Evolutionary conservation across 2,888 invertebrate genomes (phyloP).

Genomic region (Cantharis rufa): DNA sequence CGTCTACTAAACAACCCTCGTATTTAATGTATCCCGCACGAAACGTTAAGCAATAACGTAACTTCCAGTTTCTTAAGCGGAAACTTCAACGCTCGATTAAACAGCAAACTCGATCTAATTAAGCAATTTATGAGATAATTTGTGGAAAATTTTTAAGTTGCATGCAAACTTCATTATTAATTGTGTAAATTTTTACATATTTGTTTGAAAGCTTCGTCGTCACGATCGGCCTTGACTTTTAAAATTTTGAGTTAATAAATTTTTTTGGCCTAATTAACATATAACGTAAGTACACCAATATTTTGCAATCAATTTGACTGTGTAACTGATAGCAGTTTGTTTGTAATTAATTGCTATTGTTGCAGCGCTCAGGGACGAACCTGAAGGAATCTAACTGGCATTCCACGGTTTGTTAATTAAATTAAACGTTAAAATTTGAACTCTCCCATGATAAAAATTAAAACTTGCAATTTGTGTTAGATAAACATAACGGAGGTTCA

Average conservation of each 20-base stretch:
- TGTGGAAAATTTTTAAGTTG: not conserved
- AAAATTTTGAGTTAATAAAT: not conserved
- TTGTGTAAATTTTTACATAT: not conserved
- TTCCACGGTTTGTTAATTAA: not conserved
- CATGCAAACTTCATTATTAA: not conserved
- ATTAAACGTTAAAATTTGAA: not conserved
- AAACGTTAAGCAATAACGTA: not conserved
- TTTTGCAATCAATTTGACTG: not conserved
- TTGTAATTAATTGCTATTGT: not conserved
- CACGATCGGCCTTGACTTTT: not conserved
- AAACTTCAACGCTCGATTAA: slow-evolving; percentile 25
- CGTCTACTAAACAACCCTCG: not conserved
- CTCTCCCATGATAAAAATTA: not conserved
- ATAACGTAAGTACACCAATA: not conserved
- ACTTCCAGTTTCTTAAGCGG: slow-evolving; percentile 14
- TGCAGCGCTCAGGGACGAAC: not conserved
- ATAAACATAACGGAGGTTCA: not conserved
- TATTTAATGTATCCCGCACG: not conserved
- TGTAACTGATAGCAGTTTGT: not conserved
- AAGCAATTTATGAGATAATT: slow-evolving; percentile 4
- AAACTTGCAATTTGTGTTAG: not conserved
- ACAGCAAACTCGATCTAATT: slow-evolving; percentile 17
- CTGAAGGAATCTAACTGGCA: not conserved
- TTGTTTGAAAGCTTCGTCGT: not conserved
- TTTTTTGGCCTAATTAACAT: not conserved